Evolutionary conservation across 2,888 invertebrate genomes (phyloP), one percentile per base, ranked within the genome.

Genomic region (Cetonia aurata): DNA sequence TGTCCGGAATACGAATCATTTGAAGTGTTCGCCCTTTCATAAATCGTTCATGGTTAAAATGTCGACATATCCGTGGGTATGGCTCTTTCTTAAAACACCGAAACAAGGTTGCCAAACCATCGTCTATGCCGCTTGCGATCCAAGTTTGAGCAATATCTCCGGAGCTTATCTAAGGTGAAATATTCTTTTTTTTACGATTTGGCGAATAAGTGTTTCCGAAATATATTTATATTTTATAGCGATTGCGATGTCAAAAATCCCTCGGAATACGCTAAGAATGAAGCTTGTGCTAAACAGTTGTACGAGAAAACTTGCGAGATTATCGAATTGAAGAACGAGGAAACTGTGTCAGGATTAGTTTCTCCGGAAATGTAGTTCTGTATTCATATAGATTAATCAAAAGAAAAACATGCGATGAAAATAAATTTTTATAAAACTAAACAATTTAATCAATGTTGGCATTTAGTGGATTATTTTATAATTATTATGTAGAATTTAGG

Each of bases 81-180:
- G 90, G 89, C 81, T 91, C 55, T 88, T 93, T 75, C 86, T 91
- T 82, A 92, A 92, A 83, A 89, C 88, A 57, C 87, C 92, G 0
- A 83, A 83, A 59, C 91, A 92, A 83, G 93, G 93, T 13, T 89
- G 92, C 37, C 92, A 93, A 80, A 89, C 90, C 8, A 85, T 88
- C 46, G 82, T 93, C 66, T 90, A 89, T 79, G 87, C 89, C 68
- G 90, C 91, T 4, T 86, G 92, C 12, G 89, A 90, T 78, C 88
- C 89, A n/a, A 85, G 86, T 66, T 83, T 92, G 71, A 86, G 87
- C 71, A 85, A 86, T 70, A 86, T 87, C 6, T 86, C 89, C 31
- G 93, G 93, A 73, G 88, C 89, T 83, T 90, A 90, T 82, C 90
- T 90, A 82, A 90, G 89, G 93, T 93, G 85, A 46, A 15, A 8